These are phyloP conservation scores for Coreoperca whiteheadi DNA, from an alignment of 2,113 vertebrate species.

Conservation along the genomic window DNA sequence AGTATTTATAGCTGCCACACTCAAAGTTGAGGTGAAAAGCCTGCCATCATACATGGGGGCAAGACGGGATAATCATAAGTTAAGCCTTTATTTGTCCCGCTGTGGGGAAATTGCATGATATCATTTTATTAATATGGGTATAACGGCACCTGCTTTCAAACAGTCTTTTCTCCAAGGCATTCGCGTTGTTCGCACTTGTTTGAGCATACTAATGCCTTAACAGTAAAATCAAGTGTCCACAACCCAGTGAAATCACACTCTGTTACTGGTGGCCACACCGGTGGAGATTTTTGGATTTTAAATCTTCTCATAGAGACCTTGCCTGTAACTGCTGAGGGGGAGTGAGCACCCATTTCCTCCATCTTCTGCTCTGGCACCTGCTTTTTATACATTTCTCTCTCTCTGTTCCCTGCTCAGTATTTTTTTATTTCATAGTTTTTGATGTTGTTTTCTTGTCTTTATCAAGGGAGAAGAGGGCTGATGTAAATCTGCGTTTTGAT, in stretches of 20 bases:
- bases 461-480: conserved; percentile 7
- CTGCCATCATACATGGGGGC: not conserved
- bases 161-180: not conserved
- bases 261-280: not conserved
- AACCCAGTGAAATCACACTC: not conserved
- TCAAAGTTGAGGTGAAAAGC: not conserved
- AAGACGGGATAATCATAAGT: not conserved
- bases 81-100: too few species aligned
- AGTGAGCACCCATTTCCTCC: not conserved
- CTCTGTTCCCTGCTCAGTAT: not conserved
- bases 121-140: too few species aligned
- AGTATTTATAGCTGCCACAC: not conserved
- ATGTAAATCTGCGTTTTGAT: conserved; percentile 24
- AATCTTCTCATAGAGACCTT: not conserved
- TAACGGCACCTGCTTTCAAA: not conserved
- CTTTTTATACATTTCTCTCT: not conserved
- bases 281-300: conserved; percentile 10
- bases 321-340: not conserved
- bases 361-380: not conserved
- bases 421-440: not conserved
- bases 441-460: conserved; percentile 31
- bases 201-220: not conserved
- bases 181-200: not conserved
- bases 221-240: not conserved
- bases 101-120: too few species aligned